Conservation (phyloP, 2,888 invertebrate species). For the Scrobipalpa atriplicella region DNA sequence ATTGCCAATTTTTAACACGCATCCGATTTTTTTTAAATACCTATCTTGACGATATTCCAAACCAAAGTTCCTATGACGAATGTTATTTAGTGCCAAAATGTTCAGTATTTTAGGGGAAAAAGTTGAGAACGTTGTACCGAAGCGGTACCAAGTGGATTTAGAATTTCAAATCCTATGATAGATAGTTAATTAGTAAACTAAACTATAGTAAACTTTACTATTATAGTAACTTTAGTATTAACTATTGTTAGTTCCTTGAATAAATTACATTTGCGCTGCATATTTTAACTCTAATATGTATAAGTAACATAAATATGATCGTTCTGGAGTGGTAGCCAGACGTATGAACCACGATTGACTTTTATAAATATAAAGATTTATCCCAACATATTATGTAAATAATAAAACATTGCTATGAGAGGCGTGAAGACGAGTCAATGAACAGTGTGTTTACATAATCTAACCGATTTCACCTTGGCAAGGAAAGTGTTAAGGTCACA, state of each 20-base stretch:
- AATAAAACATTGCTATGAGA: background rate
- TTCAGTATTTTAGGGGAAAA: background rate
- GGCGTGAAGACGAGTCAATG: slow-evolving; percentile 1
- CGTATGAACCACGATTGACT: too few species aligned
- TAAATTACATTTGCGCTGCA: too few species aligned
- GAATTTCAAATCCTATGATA: too few species aligned
- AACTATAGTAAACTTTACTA: too few species aligned
- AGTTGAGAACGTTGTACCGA: background rate
- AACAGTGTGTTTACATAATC: background rate
- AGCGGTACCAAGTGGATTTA: background rate
- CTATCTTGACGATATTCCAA: background rate
- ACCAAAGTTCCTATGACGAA: background rate
- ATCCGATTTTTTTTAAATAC: background rate
- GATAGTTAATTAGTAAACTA: too few species aligned
- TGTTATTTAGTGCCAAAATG: background rate
- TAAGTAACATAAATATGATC: too few species aligned
- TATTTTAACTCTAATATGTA: too few species aligned
- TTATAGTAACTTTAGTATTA: too few species aligned
- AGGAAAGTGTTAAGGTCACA: slow-evolving; percentile 1
- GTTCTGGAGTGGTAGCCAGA: too few species aligned
- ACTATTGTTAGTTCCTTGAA: too few species aligned
- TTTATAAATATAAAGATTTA: background rate
- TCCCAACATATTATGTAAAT: background rate
- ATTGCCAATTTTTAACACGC: background rate
- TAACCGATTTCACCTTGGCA: background rate